Conservation (phyloP, 2,888 invertebrate species). For the Epiblema foenella region DNA sequence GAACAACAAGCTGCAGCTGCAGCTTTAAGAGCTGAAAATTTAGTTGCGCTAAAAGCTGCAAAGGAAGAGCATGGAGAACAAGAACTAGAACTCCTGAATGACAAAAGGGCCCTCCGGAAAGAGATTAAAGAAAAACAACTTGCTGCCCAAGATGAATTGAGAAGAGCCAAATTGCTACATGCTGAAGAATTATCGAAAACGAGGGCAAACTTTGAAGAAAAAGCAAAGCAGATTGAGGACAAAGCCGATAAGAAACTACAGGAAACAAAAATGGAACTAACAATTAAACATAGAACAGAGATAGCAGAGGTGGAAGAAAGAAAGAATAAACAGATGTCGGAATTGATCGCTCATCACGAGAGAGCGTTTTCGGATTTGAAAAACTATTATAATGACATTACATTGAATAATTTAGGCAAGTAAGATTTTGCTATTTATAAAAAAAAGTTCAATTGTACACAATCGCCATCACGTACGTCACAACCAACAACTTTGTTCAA, state of each 20-base stretch:
- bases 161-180: conserved; percentile 88
- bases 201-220: conserved; percentile 79
- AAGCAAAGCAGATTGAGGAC: conserved; percentile 81
- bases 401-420: conserved; percentile 93
- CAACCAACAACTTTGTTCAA: no score
- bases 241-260: conserved; percentile 90
- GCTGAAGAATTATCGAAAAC: conserved; percentile 90
- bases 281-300: conserved; percentile 91
- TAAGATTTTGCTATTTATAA: no score
- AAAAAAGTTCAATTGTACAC: no score
- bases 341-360: conserved; percentile 92
- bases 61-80: conserved; percentile 92
- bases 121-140: conserved; percentile 88
- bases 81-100: conserved; percentile 90
- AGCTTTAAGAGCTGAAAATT: conserved; percentile 92
- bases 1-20: conserved; percentile 95
- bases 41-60: conserved; percentile 92
- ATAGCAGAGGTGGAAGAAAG: conserved; percentile 95
- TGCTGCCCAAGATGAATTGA: conserved; percentile 89
- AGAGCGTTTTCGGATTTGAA: conserved; percentile 95
- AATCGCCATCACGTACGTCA: no score
- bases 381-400: conserved; percentile 97
- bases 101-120: conserved; percentile 88
- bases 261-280: conserved; percentile 88
- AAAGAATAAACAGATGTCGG: conserved; percentile 94